A percentile compares a stretch with the other conserved stretches of the same genome.
phyloP scores from a whole-genome alignment of 2,888 invertebrate species.

The Bembecia ichneumoniformis region DNA sequence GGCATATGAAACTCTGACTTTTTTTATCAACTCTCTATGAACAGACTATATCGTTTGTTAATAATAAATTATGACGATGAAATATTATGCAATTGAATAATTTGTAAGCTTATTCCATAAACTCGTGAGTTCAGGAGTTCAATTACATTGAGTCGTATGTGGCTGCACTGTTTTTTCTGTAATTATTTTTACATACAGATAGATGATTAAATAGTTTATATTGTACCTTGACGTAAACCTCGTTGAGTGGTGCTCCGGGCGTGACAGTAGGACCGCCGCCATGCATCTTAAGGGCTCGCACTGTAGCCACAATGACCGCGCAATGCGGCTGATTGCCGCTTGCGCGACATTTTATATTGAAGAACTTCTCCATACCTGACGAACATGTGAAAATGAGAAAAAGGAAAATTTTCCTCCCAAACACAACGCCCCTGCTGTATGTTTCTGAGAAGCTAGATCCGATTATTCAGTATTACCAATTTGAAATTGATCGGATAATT shows the following conservation, averaged over 20 bases:
- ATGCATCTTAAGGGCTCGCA: slow-evolving; percentile 98
- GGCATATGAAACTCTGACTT: no score
- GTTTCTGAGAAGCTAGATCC: no score
- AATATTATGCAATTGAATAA: no score
- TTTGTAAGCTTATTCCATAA: no score
- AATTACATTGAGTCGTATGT: background rate
- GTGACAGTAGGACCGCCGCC: slow-evolving; percentile 95
- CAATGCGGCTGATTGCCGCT: slow-evolving; percentile 90
- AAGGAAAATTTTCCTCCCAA: no score
- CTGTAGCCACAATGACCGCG: slow-evolving; percentile 92
- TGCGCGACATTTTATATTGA: slow-evolving; percentile 94
- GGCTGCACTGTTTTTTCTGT: background rate
- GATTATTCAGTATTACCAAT: no score
- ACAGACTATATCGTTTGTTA: no score
- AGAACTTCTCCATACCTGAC: slow-evolving; percentile 95
- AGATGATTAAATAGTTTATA: background rate
- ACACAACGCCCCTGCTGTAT: no score
- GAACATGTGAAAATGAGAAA: no score
- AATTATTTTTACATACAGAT: background rate
- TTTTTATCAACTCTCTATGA: no score
- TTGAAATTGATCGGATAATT: no score
- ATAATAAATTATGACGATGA: no score
- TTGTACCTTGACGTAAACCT: slow-evolving; percentile 78
- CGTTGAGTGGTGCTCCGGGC: slow-evolving; percentile 86
- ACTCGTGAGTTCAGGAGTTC: background rate